Evolutionary conservation across 2,888 invertebrate genomes (phyloP), one percentile per base, ranked within the genome.

Genomic region (Bruchidius siliquastri): DNA sequence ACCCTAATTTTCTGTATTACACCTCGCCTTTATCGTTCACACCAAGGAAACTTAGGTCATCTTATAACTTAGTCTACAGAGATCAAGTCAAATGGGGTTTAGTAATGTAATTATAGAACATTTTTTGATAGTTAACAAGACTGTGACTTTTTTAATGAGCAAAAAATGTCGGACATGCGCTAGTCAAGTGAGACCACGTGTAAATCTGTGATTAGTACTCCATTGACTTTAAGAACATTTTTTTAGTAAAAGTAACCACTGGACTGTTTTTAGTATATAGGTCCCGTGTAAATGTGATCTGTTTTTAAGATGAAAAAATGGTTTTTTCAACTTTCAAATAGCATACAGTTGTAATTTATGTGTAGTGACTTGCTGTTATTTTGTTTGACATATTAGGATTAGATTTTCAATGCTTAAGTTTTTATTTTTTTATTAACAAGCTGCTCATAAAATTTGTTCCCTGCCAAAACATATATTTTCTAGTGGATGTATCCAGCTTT

Each of bases 151-250:
- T 75, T 69, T 71, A 72, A 69, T 73, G 22, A 72, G 49, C n/a
- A 71, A 26, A 32, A 71, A 82, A 49, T 49, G 49, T 81, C 83
- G 85, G 85, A 85, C 86, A 85, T 85, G 85, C 83, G 86, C 86
- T 86, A 86, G 86, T 86, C 86, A 86, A 84, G 85, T 85, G 86
- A 86, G 85, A 85, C 86, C 83, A 84, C 84, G 84, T 84, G 72
- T 72, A 71, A 85, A 84, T 85, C 86, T 86, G 86, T 86, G 86
- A 86, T 86, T 85, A 84, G 84, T 85, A 85, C 84, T 85, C 84
- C 85, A 83, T 85, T 85, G 85, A 85, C 84, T 76, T 74, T 69
- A 22, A 69, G 67, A 70, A 70, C 66, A 22, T 21, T 22, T 68
- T 68, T 68, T n/a, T 74, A 75, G 69, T 72, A 68, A 69, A 74